A percentile compares a stretch with the other conserved stretches of the same genome.
phyloP scores from a whole-genome alignment of 2,113 vertebrate genomes.

The Excalfactoria chinensis region DNA sequence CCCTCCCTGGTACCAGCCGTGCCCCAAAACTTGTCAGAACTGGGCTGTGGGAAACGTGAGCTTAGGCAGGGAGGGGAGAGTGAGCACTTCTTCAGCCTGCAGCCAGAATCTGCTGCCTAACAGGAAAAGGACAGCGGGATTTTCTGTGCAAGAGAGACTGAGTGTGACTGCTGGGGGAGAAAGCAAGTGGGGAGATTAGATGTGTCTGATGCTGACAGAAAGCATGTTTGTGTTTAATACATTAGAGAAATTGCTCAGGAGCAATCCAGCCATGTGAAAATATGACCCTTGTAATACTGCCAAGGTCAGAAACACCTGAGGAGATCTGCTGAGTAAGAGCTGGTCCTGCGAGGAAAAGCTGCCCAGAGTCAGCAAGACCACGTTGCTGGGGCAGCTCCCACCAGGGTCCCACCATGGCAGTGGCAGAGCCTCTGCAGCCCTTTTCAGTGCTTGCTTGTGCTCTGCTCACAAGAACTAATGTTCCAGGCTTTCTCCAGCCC shows the following conservation, averaged over 20 bases:
- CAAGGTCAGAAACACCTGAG: conserved; percentile 39
- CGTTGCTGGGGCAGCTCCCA: background rate
- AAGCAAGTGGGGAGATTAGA: conserved; percentile 26
- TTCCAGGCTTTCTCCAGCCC: background rate
- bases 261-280: conserved; percentile 30
- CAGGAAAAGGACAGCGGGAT: background rate
- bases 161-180: background rate
- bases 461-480: background rate
- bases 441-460: background rate
- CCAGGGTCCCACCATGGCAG: background rate
- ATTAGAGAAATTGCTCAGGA: background rate
- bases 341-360: background rate
- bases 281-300: background rate
- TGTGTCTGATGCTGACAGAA: conserved; percentile 14
- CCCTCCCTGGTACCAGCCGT: background rate
- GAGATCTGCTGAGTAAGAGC: background rate
- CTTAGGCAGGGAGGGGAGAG: background rate
- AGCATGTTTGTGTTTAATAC: conserved; percentile 27
- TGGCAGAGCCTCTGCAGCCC: background rate
- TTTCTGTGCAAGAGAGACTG: background rate
- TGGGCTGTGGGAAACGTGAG: background rate
- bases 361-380: accelerated
- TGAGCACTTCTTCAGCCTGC: background rate
- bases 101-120: background rate
- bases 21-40: background rate